A percentile compares a stretch with the other conserved stretches of the same genome.
Evolutionary conservation across 2,113 vertebrate genomes (phyloP).

Genomic region (Lycaon pictus): DNA sequence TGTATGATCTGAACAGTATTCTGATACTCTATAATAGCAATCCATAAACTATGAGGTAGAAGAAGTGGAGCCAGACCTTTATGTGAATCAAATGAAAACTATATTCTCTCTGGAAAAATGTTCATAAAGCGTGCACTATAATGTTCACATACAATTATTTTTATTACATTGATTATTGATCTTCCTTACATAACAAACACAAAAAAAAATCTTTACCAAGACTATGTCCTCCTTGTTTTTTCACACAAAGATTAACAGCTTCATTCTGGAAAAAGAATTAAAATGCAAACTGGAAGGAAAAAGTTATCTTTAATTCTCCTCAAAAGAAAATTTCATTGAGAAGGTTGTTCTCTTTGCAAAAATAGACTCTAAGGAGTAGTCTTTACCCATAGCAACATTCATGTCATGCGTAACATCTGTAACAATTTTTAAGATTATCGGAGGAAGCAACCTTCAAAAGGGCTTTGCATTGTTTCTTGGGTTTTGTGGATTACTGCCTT

Average conservation of each 20-base stretch:
- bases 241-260: not conserved
- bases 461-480: not conserved
- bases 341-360: not conserved
- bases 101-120: not conserved
- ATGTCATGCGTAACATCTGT: not conserved
- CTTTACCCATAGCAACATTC: not conserved
- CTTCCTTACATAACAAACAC: not conserved
- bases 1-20: not conserved
- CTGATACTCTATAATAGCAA: not conserved
- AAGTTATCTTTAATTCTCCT: constrained; percentile 25
- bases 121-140: not conserved
- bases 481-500: not conserved
- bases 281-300: not conserved
- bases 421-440: not conserved
- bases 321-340: constrained; percentile 38
- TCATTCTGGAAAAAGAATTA: not conserved
- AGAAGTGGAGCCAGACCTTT: not conserved
- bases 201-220: not conserved
- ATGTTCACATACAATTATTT: constrained; percentile 29
- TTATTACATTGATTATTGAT: constrained; percentile 1
- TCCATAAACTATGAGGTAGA: not conserved
- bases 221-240: not conserved
- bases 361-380: not conserved
- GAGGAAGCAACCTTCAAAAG: not conserved
- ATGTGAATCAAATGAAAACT: constrained; percentile 23